These are phyloP conservation scores for Cathartes aura DNA, from an alignment of 2,113 vertebrate genomes.

Conservation along the genomic window DNA sequence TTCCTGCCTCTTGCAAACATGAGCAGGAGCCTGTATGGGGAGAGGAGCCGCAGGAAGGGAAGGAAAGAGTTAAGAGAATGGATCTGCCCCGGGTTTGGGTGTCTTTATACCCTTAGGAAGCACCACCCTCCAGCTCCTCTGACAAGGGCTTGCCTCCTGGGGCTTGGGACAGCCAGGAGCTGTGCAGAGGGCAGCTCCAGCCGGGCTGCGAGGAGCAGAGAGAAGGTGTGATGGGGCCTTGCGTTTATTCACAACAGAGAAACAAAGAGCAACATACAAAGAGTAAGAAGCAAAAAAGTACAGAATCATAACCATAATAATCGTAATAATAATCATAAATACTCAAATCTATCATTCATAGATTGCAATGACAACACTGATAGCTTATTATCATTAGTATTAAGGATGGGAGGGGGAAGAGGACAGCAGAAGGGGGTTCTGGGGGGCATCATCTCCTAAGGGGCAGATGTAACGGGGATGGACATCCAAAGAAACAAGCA, in stretches of 20 bases:
- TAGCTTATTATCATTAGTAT: slow-evolving; percentile 76
- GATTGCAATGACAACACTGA: slow-evolving; percentile 78
- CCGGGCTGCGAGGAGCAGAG: neutral
- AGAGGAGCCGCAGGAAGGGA: neutral
- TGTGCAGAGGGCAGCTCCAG: neutral
- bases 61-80: neutral
- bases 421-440: slow-evolving; percentile 8
- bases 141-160: neutral
- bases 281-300: slow-evolving; percentile 74
- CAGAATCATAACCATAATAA: slow-evolving; percentile 72
- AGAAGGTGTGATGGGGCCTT: slow-evolving; percentile 57
- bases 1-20: neutral
- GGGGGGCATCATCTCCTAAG: slow-evolving; percentile 25
- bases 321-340: slow-evolving; percentile 70
- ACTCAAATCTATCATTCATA: slow-evolving; percentile 77
- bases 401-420: slow-evolving; percentile 39
- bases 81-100: neutral
- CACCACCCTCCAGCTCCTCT: slow-evolving; percentile 1
- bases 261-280: slow-evolving; percentile 74
- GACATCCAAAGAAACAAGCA: slow-evolving; percentile 45
- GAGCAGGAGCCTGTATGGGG: neutral
- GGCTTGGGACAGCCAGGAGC: neutral
- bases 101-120: neutral
- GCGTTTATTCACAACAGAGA: slow-evolving; percentile 71
- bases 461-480: neutral